phyloP scores from a whole-genome alignment of 92 coral and sea anemone genomes.

The Palythoa caribaeorum region DNA sequence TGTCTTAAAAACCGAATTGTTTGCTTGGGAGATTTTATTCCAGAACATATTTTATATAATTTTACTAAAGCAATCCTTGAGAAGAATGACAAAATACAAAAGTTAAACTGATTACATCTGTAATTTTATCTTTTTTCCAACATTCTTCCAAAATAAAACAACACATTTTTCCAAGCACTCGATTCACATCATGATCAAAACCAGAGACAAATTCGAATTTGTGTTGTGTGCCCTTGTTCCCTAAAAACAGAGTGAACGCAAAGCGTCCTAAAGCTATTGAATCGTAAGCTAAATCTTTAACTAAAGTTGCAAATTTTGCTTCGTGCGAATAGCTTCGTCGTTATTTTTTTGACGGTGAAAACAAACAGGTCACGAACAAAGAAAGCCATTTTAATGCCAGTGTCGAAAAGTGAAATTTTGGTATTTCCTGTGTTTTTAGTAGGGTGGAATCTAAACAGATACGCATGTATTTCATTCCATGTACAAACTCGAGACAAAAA shows the following conservation, averaged over 20 bases:
- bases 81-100: not conserved
- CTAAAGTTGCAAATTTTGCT: too few relatives aligned
- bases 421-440: slow-evolving; percentile 33
- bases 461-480: not conserved
- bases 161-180: not conserved
- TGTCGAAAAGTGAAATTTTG: slow-evolving; percentile 41
- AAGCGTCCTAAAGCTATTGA: not conserved
- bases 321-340: too few relatives aligned
- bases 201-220: not conserved
- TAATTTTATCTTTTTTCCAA: not conserved
- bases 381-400: slow-evolving; percentile 36
- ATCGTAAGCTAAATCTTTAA: not conserved
- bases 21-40: not conserved
- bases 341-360: not conserved
- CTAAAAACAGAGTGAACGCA: too few relatives aligned
- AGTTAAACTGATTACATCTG: not conserved
- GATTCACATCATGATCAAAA: not conserved
- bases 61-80: not conserved
- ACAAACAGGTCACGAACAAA: slow-evolving; percentile 16
- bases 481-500: slow-evolving; percentile 15
- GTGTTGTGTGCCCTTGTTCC: not conserved
- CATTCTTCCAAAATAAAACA: not conserved
- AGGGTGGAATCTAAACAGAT: not conserved
- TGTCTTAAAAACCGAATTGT: not conserved
- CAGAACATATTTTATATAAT: not conserved